A percentile compares a stretch with the other conserved stretches of the same genome.
Evolutionary conservation across 2,113 vertebrate species (phyloP).

Genomic region (Rhipidura dahli): DNA sequence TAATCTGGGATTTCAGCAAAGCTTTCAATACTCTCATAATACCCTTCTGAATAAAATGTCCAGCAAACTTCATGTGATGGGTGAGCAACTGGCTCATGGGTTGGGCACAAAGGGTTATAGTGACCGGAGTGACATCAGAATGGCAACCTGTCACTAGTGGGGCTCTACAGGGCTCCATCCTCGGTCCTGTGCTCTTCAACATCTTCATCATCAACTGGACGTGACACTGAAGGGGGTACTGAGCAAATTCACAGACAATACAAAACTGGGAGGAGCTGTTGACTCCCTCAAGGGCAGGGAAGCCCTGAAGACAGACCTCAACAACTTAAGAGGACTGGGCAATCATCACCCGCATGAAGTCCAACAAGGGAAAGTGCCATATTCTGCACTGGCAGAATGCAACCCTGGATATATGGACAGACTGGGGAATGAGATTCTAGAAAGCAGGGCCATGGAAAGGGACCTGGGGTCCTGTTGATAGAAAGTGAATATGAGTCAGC

Average conservation of each 20-base stretch:
- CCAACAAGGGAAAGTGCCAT: not conserved
- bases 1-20: not conserved
- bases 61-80: not conserved
- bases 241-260: not conserved
- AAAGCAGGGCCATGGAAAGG: not conserved
- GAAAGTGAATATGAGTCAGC: not conserved
- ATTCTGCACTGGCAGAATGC: not conserved
- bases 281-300: not conserved
- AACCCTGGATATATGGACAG: not conserved
- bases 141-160: fast-evolving
- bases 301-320: not conserved
- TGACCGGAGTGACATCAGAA: not conserved
- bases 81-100: not conserved
- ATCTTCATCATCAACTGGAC: not conserved
- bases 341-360: not conserved
- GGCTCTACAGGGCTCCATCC: not conserved
- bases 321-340: not conserved
- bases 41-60: not conserved
- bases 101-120: not conserved
- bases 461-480: fast-evolving
- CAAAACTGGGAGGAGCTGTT: not conserved
- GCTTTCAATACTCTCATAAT: not conserved
- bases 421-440: not conserved
- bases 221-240: not conserved
- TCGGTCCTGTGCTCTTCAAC: not conserved